phyloP scores from a whole-genome alignment of 2,797 vertebrate genomes.

The Vultur gryphus region DNA sequence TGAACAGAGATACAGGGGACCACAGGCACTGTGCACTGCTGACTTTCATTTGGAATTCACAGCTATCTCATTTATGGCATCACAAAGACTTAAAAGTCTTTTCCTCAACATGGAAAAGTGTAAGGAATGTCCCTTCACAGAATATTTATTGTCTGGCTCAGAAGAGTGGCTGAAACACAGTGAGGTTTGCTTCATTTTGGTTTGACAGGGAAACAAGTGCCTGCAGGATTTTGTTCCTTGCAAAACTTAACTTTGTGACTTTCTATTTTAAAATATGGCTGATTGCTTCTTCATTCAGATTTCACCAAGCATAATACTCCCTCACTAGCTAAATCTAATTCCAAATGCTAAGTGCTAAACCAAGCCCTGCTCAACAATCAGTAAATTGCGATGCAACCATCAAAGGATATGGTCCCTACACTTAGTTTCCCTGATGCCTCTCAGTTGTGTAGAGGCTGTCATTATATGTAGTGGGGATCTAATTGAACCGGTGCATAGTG shows the following conservation, averaged over 20 bases:
- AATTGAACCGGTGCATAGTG: slow-evolving; percentile 10
- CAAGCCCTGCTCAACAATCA: not conserved
- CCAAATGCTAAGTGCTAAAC: not conserved
- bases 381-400: not conserved
- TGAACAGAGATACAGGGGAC: not conserved
- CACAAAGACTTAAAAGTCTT: not conserved
- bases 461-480: not conserved
- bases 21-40: not conserved
- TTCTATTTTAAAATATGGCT: not conserved
- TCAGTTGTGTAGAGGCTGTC: not conserved
- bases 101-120: not conserved
- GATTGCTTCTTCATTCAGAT: not conserved
- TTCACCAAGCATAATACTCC: not conserved
- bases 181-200: not conserved
- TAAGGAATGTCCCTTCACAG: not conserved
- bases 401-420: not conserved
- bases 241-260: not conserved
- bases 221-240: not conserved
- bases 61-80: not conserved
- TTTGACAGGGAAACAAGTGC: not conserved
- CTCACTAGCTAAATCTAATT: slow-evolving; percentile 14
- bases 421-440: not conserved
- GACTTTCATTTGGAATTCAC: not conserved
- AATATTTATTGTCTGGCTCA: not conserved
- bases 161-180: not conserved